Percentiles rank a stretch among this genome's conserved stretches.
Evolutionary conservation across 2,797 vertebrate genomes (phyloP).

Genomic region (Megalops cyprinoides): DNA sequence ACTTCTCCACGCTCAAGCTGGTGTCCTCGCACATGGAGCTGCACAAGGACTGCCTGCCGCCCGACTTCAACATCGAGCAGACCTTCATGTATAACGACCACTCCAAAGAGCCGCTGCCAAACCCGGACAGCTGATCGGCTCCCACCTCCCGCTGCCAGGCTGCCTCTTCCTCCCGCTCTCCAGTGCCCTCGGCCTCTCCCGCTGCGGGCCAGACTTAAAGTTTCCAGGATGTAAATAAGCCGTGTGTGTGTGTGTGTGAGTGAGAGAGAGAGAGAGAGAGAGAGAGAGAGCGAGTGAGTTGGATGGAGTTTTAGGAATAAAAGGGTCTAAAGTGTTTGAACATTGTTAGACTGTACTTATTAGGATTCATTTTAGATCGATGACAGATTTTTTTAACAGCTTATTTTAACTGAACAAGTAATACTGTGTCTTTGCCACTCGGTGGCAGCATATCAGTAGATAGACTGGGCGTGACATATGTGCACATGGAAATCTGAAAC

Average conservation of each 20-base stretch:
- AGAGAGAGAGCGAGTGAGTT: conserved; percentile 21
- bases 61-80: conserved; percentile 95
- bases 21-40: conserved; percentile 95
- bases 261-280: too few relatives aligned
- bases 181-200: neutral
- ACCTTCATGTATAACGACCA: conserved; percentile 99
- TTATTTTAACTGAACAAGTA: conserved; percentile 4
- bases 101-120: conserved; percentile 89
- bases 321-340: too few relatives aligned
- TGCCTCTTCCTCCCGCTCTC: neutral
- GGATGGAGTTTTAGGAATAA: conserved; percentile 28
- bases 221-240: neutral
- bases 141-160: too few relatives aligned
- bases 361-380: conserved; percentile 26
- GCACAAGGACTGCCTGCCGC: conserved; percentile 91
- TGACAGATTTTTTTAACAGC: conserved; percentile 12
- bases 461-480: conserved; percentile 26
- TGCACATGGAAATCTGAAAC: conserved; percentile 5
- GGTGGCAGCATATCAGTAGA: conserved; percentile 53
- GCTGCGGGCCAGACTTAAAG: neutral
- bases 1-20: conserved; percentile 95
- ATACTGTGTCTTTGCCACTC: conserved; percentile 47
- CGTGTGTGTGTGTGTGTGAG: neutral
- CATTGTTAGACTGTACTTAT: conserved; percentile 36
- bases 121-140: conserved; percentile 78